Evolutionary conservation across 2,797 vertebrate genomes (phyloP).

Genomic region (Dromococcyx pavoninus): DNA sequence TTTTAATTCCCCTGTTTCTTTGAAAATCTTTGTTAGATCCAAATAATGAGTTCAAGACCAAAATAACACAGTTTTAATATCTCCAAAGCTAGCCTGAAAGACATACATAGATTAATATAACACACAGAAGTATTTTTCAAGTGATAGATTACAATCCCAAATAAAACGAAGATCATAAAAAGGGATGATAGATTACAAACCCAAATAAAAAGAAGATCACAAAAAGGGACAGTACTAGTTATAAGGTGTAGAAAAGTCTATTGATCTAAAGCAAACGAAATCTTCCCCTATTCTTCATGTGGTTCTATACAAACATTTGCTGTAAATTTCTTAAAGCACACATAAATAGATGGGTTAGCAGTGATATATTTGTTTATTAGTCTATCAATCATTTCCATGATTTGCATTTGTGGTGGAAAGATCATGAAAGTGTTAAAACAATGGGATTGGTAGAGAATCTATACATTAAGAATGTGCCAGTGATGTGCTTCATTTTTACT

Average conservation of each 20-base stretch:
- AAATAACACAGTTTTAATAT: background rate
- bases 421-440: background rate
- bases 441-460: background rate
- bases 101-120: background rate
- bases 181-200: background rate
- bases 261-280: background rate
- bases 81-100: background rate
- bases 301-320: background rate
- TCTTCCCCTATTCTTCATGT: background rate
- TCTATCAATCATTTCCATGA: background rate
- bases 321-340: background rate
- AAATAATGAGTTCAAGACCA: background rate
- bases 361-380: background rate
- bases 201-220: background rate
- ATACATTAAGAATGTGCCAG: background rate
- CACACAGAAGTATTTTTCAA: background rate
- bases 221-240: background rate
- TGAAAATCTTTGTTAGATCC: background rate
- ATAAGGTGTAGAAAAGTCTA: background rate
- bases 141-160: background rate
- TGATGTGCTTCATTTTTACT: background rate
- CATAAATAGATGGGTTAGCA: background rate
- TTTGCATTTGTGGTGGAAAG: background rate
- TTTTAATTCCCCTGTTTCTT: background rate
- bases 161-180: background rate